A percentile compares a stretch with the other conserved stretches of the same genome.
Evolutionary conservation across 2,888 invertebrate species (phyloP).

Genomic region (Epinotia brunnichana): DNA sequence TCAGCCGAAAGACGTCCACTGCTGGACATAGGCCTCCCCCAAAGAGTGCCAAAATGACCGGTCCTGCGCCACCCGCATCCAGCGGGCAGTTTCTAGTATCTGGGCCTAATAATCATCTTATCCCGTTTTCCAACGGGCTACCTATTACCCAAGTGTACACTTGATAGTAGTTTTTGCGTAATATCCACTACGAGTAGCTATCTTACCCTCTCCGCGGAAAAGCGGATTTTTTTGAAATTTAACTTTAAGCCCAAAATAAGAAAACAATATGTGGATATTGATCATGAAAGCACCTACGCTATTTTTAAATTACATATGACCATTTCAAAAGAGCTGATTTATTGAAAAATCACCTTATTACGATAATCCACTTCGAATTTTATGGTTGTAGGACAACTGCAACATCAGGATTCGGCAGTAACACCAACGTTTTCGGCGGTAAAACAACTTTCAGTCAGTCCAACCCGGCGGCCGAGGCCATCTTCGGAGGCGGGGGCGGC

Average conservation of each 20-base stretch:
- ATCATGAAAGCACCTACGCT: too few relatives aligned
- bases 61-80: too few relatives aligned
- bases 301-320: too few relatives aligned
- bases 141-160: background rate
- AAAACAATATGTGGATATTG: too few relatives aligned
- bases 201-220: background rate
- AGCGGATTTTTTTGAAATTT: background rate
- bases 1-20: too few relatives aligned
- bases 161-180: too few relatives aligned
- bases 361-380: background rate
- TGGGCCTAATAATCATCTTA: too few relatives aligned
- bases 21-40: too few relatives aligned
- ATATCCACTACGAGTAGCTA: too few relatives aligned
- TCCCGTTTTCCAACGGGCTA: background rate
- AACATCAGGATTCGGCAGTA: conserved; percentile 64
- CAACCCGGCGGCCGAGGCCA: conserved; percentile 58
- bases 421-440: conserved; percentile 69
- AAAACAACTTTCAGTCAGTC: conserved; percentile 71
- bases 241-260: background rate
- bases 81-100: too few relatives aligned
- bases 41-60: too few relatives aligned
- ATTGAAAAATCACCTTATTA: background rate
- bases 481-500: conserved; percentile 27
- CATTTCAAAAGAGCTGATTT: background rate
- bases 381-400: conserved; percentile 56